Evolutionary conservation across 1,140 invertebrate genomes (phyloP), one percentile per base, ranked within the genome.

Genomic region (Drosophila sechellia): DNA sequence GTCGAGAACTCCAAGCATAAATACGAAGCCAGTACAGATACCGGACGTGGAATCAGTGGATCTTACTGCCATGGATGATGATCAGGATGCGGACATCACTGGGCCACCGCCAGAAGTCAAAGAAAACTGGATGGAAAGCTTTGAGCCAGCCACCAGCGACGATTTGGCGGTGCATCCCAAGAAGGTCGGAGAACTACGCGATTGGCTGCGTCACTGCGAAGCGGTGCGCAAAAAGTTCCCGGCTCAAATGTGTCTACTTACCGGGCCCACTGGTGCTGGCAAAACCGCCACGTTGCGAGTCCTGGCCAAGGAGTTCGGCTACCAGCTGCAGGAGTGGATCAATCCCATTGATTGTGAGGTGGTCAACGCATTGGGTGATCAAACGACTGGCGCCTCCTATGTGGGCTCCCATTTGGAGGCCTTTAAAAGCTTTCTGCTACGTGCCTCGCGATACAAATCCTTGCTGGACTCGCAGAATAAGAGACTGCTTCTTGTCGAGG

Each of bases 221-320:
- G 79, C 81, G 31, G 52, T 85, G 84, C 66, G 91, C 59, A 66
- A 77, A 6, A 93, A 91, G 46, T 90, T 90, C 8, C 93, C 92
- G 35, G 93, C 94, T 17, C 91, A 90, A n/a, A 93, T 95, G 40
- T 84, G 96, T 25, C 78, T 96, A 1, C 60, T 96, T n/a, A 94
- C 94, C 6, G 96, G 96, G 2, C 95, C 96, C 15, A 94, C 95
- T 0, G 96, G 96, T 1, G 94, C 94, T 86, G 96, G 95, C 0
- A 96, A 96, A 93, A 95, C 95, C 4, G 92, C 93, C 1, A 94
- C 95, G 3, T 43, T 96, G 17, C 93, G 93, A 50, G 92, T 94
- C 2, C 56, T 96, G 10, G 94, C 95, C 42, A 92, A 93, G 50
- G 94, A 95, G 72, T 89, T 94, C 58, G 92, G 92, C 55, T 94